Evolutionary conservation across 2,113 vertebrate species (phyloP).

Genomic region (Casuarius casuarius): DNA sequence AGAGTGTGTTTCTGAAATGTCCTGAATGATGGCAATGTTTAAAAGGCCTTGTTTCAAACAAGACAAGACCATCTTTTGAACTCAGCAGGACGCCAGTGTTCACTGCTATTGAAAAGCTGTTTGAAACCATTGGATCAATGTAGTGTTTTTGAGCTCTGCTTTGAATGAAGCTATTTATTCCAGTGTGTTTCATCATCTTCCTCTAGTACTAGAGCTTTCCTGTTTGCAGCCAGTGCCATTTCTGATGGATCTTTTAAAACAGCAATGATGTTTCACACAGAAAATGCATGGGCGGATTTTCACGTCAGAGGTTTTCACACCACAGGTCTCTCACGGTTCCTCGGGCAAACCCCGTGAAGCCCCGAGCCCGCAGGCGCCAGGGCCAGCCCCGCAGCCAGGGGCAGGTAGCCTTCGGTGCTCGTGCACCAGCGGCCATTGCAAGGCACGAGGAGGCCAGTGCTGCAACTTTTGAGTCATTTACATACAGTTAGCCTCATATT

Average conservation of each 20-base stretch:
- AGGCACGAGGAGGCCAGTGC: background rate
- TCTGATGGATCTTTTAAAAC: background rate
- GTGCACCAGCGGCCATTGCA: too few species aligned
- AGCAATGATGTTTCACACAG: background rate
- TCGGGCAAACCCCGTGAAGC: background rate
- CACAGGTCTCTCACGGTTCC: background rate
- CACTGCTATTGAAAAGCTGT: constrained; percentile 42
- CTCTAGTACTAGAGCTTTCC: constrained; percentile 5
- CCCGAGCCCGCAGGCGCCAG: background rate
- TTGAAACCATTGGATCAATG: constrained; percentile 62
- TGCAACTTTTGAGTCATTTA: background rate
- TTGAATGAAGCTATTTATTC: constrained; percentile 74
- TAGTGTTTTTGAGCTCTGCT: constrained; percentile 38
- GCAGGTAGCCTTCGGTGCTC: too few species aligned
- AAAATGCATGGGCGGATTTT: background rate
- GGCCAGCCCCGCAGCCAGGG: background rate
- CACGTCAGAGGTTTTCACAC: background rate
- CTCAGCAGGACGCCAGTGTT: constrained; percentile 36
- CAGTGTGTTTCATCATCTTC: constrained; percentile 17
- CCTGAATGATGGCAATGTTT: constrained; percentile 34
- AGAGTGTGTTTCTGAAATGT: constrained; percentile 6
- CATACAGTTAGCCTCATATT: background rate
- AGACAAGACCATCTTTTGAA: constrained; percentile 73
- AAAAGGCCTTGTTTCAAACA: constrained; percentile 55
- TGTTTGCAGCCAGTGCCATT: background rate